These are phyloP conservation scores for Coleophora deauratella DNA, from an alignment of 2,888 invertebrate species.

Conservation along the genomic window DNA sequence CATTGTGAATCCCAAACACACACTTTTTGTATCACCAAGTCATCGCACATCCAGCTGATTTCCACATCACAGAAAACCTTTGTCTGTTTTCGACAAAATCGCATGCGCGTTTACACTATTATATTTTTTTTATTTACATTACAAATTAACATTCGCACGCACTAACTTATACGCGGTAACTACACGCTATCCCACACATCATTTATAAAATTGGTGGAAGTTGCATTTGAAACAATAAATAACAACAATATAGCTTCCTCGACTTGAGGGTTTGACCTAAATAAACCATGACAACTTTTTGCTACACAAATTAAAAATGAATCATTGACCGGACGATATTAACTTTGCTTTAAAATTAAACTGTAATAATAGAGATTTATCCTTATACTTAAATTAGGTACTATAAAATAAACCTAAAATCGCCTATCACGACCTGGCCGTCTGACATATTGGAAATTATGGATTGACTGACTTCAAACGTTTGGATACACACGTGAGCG, in stretches of 20 bases:
- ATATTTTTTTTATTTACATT: slow-evolving; percentile 72
- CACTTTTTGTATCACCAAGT: slow-evolving; percentile 67
- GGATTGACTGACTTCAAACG: no score
- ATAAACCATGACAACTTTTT: slow-evolving; percentile 12
- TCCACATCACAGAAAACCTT: slow-evolving; percentile 75
- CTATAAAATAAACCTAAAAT: no score
- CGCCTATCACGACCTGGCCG: no score
- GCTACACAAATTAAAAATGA: slow-evolving; percentile 14
- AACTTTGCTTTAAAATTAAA: no score
- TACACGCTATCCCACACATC: slow-evolving; percentile 27
- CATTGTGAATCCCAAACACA: slow-evolving; percentile 71
- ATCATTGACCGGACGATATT: no score
- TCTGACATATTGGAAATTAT: no score
- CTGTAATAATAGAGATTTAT: no score
- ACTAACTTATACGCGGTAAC: slow-evolving; percentile 25
- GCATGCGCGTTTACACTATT: slow-evolving; percentile 71
- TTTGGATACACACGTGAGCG: no score
- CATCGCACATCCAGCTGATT: slow-evolving; percentile 76
- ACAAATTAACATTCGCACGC: slow-evolving; percentile 43
- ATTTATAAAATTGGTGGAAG: slow-evolving; percentile 33
- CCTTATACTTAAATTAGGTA: no score
- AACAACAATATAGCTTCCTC: slow-evolving; percentile 44
- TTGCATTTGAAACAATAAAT: slow-evolving; percentile 48
- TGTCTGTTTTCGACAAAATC: slow-evolving; percentile 72
- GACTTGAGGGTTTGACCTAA: slow-evolving; percentile 21